Evolutionary conservation across 2,797 vertebrate genomes (phyloP), one percentile per base, ranked within the genome.

Genomic region (Malurus splendens): DNA sequence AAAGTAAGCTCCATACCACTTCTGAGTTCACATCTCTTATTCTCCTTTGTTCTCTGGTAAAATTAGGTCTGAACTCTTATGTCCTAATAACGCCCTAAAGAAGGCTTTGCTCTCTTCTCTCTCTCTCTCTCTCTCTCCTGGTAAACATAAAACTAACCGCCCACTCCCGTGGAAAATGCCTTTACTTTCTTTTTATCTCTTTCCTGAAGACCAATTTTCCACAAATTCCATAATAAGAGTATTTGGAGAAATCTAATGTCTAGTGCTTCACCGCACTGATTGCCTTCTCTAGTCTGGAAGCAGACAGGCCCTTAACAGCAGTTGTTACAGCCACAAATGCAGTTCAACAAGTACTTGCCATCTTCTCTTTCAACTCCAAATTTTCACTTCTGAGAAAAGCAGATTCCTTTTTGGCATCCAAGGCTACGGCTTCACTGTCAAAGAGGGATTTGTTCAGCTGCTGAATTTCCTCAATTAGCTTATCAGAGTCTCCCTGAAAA

Each of bases 401-500:
- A 96, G 98, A 98, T 61, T 99, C 98, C 91, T 96, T 99, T 96
- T 98, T 99, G 12, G 98, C 98, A 91, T 99, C 98, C 71, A 97
- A 94, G 67, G 97, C 98, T 90, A 99, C 47, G 1, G 90, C 87
- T 95, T 99, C 98, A 2, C 98, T 98, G 52, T 99, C 98, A 30
- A 96, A 90, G 32, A 99, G 95, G 10, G 98, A 98, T 75, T 98
- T 98, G 8, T 96, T 98, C 41, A 99, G 96, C 64, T 95, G 96
- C 7, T 96, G 93, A 65, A 98, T 96, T 93, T 99, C 97, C 87
- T 98, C 96, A 50, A 93, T 93, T 39, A 98, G 85, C 72, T 98
- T 98, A 83, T 97, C 97, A 50, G 73, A 74, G 44, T 96, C 97
- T 12, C 94, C 97, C 98, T 99, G 93, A 85, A 78, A 89, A 65